Evolutionary conservation across 2,888 invertebrate genomes (phyloP).

Genomic region (Opisthograptis luteolata): DNA sequence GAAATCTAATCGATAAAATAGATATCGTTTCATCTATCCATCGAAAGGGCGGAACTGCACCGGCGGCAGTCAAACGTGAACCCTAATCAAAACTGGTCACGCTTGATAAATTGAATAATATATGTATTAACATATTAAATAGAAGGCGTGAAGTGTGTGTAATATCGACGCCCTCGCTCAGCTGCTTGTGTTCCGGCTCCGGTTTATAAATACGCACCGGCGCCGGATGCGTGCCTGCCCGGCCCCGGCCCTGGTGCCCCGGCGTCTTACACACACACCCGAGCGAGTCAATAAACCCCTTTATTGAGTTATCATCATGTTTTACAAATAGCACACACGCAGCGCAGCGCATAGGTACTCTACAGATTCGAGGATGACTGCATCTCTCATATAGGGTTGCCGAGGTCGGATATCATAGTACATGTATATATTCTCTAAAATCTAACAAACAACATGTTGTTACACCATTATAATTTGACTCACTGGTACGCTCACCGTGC

Average conservation of each 20-base stretch:
- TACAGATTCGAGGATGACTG: conserved; percentile 34
- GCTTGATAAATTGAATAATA: conserved; percentile 47
- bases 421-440: too few species aligned
- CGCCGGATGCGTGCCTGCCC: conserved; percentile 71
- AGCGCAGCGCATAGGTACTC: conserved; percentile 32
- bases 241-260: conserved; percentile 34
- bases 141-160: conserved; percentile 50
- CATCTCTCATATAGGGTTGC: conserved; percentile 36
- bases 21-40: conserved; percentile 29
- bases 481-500: conserved; percentile 1
- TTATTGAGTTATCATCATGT: conserved; percentile 63
- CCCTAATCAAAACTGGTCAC: conserved; percentile 42
- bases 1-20: conserved; percentile 31
- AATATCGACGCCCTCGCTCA: conserved; percentile 59
- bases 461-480: too few species aligned
- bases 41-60: conserved; percentile 36
- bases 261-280: conserved; percentile 47
- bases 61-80: conserved; percentile 32
- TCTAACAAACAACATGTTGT: too few species aligned
- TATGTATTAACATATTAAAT: conserved; percentile 49
- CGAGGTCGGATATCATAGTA: too few species aligned
- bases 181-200: conserved; percentile 68
- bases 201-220: conserved; percentile 77
- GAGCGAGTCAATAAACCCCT: conserved; percentile 58
- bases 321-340: conserved; percentile 55